Percentiles rank a stretch among this genome's conserved stretches.
Evolutionary conservation across 92 coral and sea anemone species (phyloP).

Genomic region (Epizoanthus illoricatus): DNA sequence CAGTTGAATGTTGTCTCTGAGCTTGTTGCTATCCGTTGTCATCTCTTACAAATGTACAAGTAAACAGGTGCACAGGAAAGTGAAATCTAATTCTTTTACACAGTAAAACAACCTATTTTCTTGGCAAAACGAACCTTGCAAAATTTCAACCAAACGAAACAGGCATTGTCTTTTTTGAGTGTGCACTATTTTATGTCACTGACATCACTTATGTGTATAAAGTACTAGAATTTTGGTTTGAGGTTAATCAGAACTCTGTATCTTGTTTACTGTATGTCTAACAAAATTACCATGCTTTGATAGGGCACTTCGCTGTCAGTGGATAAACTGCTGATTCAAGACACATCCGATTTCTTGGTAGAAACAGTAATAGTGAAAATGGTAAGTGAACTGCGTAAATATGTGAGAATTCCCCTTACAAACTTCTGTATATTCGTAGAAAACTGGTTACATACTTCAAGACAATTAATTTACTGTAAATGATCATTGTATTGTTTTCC

Average conservation of each 20-base stretch:
- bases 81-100: not conserved
- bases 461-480: not conserved
- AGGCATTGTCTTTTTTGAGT: not conserved
- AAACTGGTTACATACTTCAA: not conserved
- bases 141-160: not conserved
- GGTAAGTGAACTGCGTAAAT: slow-evolving; percentile 50
- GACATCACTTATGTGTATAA: not conserved
- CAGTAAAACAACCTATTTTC: not conserved
- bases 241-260: not conserved
- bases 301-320: slow-evolving; percentile 60
- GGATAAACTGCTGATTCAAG: slow-evolving; percentile 84
- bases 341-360: slow-evolving; percentile 77
- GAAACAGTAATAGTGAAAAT: slow-evolving; percentile 82
- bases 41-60: too few species aligned
- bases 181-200: not conserved
- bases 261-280: not conserved
- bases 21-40: too few species aligned
- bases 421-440: not conserved
- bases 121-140: not conserved
- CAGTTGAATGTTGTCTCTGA: too few species aligned
- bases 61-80: not conserved
- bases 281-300: not conserved
- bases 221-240: not conserved
- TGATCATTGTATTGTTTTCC: not conserved
- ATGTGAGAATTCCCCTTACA: too few species aligned